phyloP scores from a whole-genome alignment of 2,888 invertebrate species.

The Patella caerulea region DNA sequence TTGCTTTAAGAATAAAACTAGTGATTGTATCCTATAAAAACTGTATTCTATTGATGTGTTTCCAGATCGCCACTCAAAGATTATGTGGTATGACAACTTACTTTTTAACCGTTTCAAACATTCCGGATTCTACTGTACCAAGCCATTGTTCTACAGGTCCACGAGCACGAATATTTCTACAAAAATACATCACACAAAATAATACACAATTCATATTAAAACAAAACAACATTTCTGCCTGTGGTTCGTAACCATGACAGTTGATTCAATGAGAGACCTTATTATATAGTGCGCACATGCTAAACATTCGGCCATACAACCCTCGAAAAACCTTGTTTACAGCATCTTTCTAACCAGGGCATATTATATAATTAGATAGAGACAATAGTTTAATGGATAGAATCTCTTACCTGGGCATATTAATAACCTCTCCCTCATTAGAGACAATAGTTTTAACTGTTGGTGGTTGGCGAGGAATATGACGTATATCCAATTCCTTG shows the following conservation, averaged over 20 bases:
- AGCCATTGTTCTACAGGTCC: constrained; percentile 72
- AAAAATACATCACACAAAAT: constrained; percentile 21
- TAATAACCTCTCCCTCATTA: constrained; percentile 68
- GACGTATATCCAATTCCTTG: constrained; percentile 64
- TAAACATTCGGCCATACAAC: no score
- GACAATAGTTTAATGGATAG: no score
- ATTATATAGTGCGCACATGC: no score
- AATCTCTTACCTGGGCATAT: constrained; percentile 66
- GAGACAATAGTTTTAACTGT: constrained; percentile 68
- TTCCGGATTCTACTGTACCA: constrained; percentile 69
- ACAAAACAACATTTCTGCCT: not conserved
- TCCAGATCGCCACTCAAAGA: no score
- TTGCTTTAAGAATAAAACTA: no score
- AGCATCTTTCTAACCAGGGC: no score
- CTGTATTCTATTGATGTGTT: no score
- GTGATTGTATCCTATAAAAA: no score
- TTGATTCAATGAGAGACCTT: no score
- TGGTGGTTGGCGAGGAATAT: constrained; percentile 66
- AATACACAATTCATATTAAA: constrained; percentile 12
- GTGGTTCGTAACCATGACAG: no score
- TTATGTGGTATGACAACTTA: constrained; percentile 38
- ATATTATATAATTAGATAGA: no score
- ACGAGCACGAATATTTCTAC: constrained; percentile 68
- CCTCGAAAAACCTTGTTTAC: no score
- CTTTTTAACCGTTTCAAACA: constrained; percentile 72